phyloP scores from a whole-genome alignment of 2,888 invertebrate species.

The Meloe dianella region DNA sequence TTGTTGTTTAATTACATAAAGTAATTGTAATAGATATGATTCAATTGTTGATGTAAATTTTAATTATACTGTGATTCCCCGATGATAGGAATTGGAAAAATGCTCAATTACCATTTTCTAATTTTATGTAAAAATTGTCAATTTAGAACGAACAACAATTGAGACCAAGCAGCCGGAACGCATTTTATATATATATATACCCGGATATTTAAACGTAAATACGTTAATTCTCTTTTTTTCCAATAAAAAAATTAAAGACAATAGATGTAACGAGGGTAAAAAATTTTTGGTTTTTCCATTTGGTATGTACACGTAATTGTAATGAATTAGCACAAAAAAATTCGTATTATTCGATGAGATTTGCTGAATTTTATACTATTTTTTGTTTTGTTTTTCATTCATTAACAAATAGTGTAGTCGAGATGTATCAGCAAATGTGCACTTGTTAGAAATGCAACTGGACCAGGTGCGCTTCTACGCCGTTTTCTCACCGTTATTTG shows the following conservation, averaged over 20 bases:
- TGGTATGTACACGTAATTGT: background rate
- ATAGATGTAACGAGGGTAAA: background rate
- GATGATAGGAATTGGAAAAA: background rate
- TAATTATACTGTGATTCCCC: constrained; percentile 1
- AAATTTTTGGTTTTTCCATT: constrained; percentile 5
- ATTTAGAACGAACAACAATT: background rate
- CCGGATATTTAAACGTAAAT: constrained; percentile 30
- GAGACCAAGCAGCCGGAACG: background rate
- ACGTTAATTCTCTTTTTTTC: constrained; percentile 17
- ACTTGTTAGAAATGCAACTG: constrained; percentile 1
- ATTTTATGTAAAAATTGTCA: background rate
- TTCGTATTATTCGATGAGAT: background rate
- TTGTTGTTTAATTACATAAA: background rate
- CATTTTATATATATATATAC: background rate
- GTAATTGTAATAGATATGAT: background rate
- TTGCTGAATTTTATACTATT: background rate
- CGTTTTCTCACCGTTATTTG: constrained; percentile 6
- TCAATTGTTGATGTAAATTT: background rate
- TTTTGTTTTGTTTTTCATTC: background rate
- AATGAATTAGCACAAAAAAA: constrained; percentile 11
- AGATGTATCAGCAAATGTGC: constrained; percentile 2
- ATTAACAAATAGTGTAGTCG: background rate
- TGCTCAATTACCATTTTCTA: background rate
- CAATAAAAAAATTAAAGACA: constrained; percentile 11
- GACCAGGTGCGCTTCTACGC: background rate